These are phyloP conservation scores for Myrmecophaga tridactyla DNA, from an alignment of 2,113 vertebrate species.

Conservation along the genomic window DNA sequence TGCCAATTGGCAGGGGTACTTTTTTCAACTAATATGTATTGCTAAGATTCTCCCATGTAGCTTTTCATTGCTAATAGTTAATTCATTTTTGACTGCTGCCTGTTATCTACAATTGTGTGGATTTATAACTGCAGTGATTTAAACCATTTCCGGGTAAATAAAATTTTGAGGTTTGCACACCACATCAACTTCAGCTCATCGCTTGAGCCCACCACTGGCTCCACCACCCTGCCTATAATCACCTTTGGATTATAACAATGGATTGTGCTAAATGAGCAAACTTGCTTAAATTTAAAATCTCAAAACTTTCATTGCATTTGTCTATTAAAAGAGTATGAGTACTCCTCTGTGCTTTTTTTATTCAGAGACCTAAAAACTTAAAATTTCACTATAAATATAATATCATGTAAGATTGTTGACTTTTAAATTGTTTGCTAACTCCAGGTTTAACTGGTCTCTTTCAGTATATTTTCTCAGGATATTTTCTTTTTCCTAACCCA, in stretches of 20 bases:
- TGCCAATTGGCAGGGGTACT: neutral
- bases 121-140: neutral
- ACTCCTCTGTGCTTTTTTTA: neutral
- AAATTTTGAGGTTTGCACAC: neutral
- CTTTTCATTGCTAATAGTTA: neutral
- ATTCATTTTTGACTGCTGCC: neutral
- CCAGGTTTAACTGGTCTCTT: neutral
- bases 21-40: neutral
- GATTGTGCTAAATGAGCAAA: neutral
- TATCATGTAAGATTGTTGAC: neutral
- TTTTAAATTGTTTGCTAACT: slow-evolving; percentile 35
- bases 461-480: neutral
- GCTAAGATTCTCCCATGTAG: neutral
- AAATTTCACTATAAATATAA: neutral
- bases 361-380: neutral
- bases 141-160: neutral
- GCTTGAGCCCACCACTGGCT: neutral
- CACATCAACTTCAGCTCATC: neutral
- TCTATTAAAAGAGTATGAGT: neutral
- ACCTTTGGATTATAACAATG: neutral
- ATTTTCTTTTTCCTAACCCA: neutral
- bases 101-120: neutral
- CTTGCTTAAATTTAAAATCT: neutral
- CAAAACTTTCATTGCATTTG: neutral
- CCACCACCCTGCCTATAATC: neutral